Base-by-base conservation (phyloP, 2,113 vertebrate genomes). In the Pontoporia blainvillei region DNA sequence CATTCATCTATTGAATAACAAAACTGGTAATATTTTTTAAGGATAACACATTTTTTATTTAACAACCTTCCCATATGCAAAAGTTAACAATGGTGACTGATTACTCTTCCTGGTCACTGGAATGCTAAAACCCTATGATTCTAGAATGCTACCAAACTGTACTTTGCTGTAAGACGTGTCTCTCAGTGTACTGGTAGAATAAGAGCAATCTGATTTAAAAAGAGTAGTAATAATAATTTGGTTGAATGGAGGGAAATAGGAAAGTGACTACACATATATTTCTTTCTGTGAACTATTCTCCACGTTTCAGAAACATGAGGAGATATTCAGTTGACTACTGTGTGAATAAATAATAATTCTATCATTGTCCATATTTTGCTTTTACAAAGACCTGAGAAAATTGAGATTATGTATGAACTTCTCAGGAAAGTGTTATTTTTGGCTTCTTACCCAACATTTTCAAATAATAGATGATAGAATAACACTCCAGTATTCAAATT, bases 261-360 rank as follows among this genome's bases (percentile, higher is more conserved):
- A 90, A 44, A 78, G 4, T 81, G 34, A 8, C 25, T 78, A 69
- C 5, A 52, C 34, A n/a, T 57, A 62, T 76, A 67, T 49, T 61
- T 76, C 6, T 73, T 88, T 72, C 6, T 69, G 1, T 66, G n/a
- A 41, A 2, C 23, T 11, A 61, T 75, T 91, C 66, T 88, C 54
- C 36, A n/a, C 57, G 36, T 64, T 64, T 93, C 66, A 78, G 44
- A 87, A 82, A 10, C 54, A 87, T 41, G 62, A 78, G 4, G 11
- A 76, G 1, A 91, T 88, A 20, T 31, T 82, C 57, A 86, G 44
- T 64, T 34, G 25, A 39, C 10, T 46, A 11, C 20, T 91, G 3
- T 73, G 25, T 94, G 69, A 97, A 57, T 71, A 62, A 96, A 95
- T 64, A 62, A 34, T 81, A 86, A 62, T 92, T 78, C 12, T 82